Conservation (phyloP, 2,797 vertebrate genomes). For the Aselliscus stoliczkanus region DNA sequence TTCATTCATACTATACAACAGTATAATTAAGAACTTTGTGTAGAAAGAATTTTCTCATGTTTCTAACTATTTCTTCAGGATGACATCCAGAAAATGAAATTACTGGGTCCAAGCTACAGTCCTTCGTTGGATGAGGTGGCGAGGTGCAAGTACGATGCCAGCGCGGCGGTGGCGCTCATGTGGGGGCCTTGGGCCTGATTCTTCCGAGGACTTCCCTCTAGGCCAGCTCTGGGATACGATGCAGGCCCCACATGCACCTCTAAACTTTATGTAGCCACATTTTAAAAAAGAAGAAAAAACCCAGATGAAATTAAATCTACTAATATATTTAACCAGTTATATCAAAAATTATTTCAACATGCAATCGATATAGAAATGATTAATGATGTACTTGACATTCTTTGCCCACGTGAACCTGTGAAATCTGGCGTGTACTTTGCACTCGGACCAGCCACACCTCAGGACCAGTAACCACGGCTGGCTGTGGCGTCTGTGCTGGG, state of each 20-base stretch:
- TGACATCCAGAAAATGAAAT: background rate
- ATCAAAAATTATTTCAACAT: background rate
- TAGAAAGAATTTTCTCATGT: background rate
- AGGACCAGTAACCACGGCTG: rapidly evolving
- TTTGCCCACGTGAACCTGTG: background rate
- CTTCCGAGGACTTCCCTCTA: background rate
- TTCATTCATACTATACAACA: background rate
- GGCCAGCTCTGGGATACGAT: rapidly evolving
- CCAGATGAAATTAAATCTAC: background rate
- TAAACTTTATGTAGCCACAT: background rate
- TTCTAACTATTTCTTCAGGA: background rate
- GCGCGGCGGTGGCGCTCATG: no score
- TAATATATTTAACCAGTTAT: background rate
- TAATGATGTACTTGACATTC: background rate
- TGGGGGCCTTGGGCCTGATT: no score
- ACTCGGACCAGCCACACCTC: background rate
- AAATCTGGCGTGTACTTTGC: background rate
- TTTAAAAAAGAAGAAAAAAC: background rate
- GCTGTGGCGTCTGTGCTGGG: background rate
- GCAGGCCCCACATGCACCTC: rapidly evolving
- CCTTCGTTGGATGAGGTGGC: no score
- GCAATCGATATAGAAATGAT: background rate
- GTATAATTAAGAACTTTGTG: background rate
- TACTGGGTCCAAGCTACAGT: background rate
- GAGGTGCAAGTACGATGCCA: background rate